These are phyloP conservation scores for Coregonus suidteri DNA, from an alignment of 2,797 vertebrate species.

Conservation along the genomic window DNA sequence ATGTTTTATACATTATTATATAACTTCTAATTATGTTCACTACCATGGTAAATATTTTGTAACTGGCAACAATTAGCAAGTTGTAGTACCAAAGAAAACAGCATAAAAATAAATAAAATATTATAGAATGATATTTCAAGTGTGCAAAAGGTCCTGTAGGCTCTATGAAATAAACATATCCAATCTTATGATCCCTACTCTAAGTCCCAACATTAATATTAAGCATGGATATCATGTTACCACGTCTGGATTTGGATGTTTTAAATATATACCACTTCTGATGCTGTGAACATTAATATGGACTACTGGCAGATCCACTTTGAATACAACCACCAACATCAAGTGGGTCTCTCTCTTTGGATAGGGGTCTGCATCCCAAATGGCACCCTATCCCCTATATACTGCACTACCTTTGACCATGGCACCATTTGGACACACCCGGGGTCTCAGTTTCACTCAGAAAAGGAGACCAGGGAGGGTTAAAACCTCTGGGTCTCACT, in stretches of 20 bases:
- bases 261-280: slow-evolving; percentile 38
- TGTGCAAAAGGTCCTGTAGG: not conserved
- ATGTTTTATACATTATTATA: not conserved
- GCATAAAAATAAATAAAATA: not conserved
- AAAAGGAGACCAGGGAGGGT: slow-evolving; percentile 45
- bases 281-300: slow-evolving; percentile 60
- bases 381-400: too few species aligned
- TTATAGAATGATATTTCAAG: not conserved
- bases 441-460: slow-evolving; percentile 38
- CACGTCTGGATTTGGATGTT: slow-evolving; percentile 29
- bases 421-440: too few species aligned
- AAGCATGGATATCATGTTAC: slow-evolving; percentile 30
- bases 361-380: too few species aligned
- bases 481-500: slow-evolving; percentile 56
- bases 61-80: too few species aligned
- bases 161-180: not conserved
- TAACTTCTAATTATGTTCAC: too few species aligned
- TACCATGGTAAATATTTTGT: too few species aligned
- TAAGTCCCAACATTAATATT: not conserved
- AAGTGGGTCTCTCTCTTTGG: slow-evolving; percentile 41
- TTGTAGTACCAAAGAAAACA: not conserved
- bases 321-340: slow-evolving; percentile 35
- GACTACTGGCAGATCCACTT: slow-evolving; percentile 51
- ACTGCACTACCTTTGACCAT: too few species aligned
- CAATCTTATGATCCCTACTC: not conserved